Evolutionary conservation across 1,140 invertebrate genomes (phyloP).

Genomic region (Oryctes rhinoceros): DNA sequence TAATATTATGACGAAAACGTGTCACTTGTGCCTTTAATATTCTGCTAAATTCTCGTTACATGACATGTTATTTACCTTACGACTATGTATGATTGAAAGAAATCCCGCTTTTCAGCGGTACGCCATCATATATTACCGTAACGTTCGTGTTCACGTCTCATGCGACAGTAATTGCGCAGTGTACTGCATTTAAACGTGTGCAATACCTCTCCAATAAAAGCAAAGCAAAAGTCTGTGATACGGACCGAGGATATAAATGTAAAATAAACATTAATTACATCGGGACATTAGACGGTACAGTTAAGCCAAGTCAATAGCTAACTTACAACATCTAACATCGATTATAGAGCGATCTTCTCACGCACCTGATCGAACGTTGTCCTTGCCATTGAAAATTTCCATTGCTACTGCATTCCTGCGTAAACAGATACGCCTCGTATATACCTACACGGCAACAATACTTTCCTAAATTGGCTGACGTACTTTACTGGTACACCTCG

Average conservation of each 20-base stretch:
- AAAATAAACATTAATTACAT: constrained; percentile 42
- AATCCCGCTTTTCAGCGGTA: constrained; percentile 10
- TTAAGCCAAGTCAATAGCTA: constrained; percentile 41
- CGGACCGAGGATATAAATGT: constrained; percentile 40
- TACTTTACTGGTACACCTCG: constrained; percentile 16
- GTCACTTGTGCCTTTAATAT: background rate
- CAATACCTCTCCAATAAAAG: constrained; percentile 18
- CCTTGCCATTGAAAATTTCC: constrained; percentile 42
- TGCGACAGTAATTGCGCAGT: constrained; percentile 26
- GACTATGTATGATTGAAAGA: constrained; percentile 20
- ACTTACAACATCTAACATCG: constrained; percentile 43
- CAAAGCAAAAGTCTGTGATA: background rate
- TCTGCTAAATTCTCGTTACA: background rate
- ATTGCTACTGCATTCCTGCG: constrained; percentile 39
- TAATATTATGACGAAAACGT: background rate
- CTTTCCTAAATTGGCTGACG: constrained; percentile 23
- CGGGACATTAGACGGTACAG: constrained; percentile 41
- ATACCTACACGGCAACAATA: constrained; percentile 3
- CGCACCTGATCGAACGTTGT: constrained; percentile 44
- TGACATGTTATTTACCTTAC: constrained; percentile 20
- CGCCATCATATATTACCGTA: constrained; percentile 17
- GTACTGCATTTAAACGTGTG: constrained; percentile 28
- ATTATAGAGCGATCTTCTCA: constrained; percentile 44
- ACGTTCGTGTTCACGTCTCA: constrained; percentile 30
- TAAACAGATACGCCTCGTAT: constrained; percentile 31